Evolutionary conservation across 2,888 invertebrate genomes (phyloP).

Genomic region (Luperina nickerlii): DNA sequence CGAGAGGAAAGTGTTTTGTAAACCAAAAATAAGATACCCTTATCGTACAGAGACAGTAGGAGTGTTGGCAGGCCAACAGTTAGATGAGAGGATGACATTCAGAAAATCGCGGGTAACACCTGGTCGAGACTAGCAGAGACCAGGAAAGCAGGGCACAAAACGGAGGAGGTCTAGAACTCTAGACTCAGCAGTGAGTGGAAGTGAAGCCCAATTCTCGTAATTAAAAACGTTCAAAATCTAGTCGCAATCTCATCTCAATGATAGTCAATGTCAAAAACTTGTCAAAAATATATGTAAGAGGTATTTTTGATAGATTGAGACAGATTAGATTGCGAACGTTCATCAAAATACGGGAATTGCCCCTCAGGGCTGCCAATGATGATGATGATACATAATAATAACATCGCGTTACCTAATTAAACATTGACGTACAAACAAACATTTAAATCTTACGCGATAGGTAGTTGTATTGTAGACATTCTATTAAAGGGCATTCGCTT

Average conservation of each 20-base stretch:
- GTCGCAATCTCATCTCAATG: too few relatives aligned
- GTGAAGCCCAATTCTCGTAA: too few relatives aligned
- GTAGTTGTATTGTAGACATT: constrained; percentile 3
- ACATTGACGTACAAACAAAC: constrained; percentile 8
- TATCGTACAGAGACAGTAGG: neutral
- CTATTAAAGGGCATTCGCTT: constrained; percentile 9
- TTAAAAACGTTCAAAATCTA: too few relatives aligned
- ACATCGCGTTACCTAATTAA: neutral
- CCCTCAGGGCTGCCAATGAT: neutral
- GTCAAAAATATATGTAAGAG: too few relatives aligned
- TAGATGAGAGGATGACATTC: neutral
- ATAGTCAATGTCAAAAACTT: too few relatives aligned
- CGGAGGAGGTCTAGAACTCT: neutral
- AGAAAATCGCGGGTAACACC: neutral
- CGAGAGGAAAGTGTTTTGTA: neutral
- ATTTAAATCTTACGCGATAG: constrained; percentile 16
- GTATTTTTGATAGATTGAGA: too few relatives aligned
- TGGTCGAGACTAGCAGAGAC: neutral
- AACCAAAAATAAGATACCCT: neutral
- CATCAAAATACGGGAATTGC: neutral
- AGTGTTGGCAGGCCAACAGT: neutral
- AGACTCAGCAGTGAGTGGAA: neutral
- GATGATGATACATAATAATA: neutral
- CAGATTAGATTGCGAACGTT: too few relatives aligned
- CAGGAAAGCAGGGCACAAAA: too few relatives aligned